Base-by-base conservation (phyloP, 2,113 vertebrate species). In the Psilopogon haemacephalus region DNA sequence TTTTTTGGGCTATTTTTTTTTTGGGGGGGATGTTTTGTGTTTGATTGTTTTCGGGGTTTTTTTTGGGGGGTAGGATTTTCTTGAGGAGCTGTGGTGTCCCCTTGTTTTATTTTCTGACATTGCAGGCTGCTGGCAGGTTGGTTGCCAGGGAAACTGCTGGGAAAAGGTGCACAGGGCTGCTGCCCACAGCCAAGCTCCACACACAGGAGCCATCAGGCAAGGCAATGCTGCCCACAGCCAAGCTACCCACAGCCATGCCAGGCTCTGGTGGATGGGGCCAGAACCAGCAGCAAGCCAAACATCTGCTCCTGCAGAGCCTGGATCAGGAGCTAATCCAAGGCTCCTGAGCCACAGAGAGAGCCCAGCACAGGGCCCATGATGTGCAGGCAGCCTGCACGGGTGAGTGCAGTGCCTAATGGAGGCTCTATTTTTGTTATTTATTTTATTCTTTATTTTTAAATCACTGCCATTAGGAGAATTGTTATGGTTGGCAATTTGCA, bases 111-210 rank as follows among this genome's bases (percentile, higher is more conserved):
- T 95, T 93, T 46, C 82, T 91, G 78, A 82, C 94, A 86, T 74
- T 35, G 71, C 48, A 16, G 87, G 74, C 90, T 56, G 92, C 93
- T 81, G 90, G 90, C 87, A 94, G 86, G 91, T 84, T 59, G 72
- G 98, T 98, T 97, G 95, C 97, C 97, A 96, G 86, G 97, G 97
- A 96, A 96, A 98, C 97, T 10, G 0, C 76, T 54, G 88, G 63
- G 82, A 73, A 50, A 50, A 82, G 89, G 95, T 70, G 84, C 84
- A 28, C 32, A 5, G 70, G 90, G 95, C 84, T 68, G 87, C 93
- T 92, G 94, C 95, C 95, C 12, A 0, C 77, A 90, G 48, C 73
- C 28, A 74, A 70, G 35, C 84, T 38, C 67, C 72, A 63, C 70
- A 32, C 70, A 10, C 0, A 13, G 7, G 2, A 5, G 78, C 90